Base-by-base conservation (phyloP, 2,888 invertebrate genomes). In the Orthonevra nobilis region DNA sequence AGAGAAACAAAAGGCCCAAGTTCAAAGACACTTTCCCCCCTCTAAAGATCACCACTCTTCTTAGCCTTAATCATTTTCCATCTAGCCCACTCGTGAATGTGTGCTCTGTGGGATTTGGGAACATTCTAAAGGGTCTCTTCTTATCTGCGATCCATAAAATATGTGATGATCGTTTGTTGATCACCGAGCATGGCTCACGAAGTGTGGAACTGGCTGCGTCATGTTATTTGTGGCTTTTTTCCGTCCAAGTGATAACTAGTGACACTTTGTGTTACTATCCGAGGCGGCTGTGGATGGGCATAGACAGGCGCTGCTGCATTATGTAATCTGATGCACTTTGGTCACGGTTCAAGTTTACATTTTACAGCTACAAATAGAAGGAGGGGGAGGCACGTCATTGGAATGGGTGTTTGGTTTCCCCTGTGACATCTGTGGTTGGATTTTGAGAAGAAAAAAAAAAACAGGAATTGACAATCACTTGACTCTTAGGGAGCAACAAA, bases 301-400 rank as follows among this genome's bases (percentile, higher is more conserved):
- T 40, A 58, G 44, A 26, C 32, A 10, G 44, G 26, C 64, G n/a
- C n/a, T n/a, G 48, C 26, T 23, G 61, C 60, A 54, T 64, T 72
- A 66, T 54, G 58, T 77, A 70, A 72, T 77, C 72, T 26, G 72
- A 72, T 77, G 77, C 64, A 77, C 40, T 72, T 77, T 14, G 64
- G 77, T 77, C 77, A 77, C 52, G 77, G 72, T 66, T 77, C 60
- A 63, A 42, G 63, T 69, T 56, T 56, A 64, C 46, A 36, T 46
- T 52, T 23, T 44, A 40, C 17, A 14, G 26, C 10, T 34, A 20
- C 14, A 17, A 12, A 7, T 19, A 12, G 12, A 6, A 3, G 44
- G n/a, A 14, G 30, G 30, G 23, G 19, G 15, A 23, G 7, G 46
- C 9, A 60, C 23, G 44, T 3, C 58, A 14, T 34, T 17, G 10